Conservation (phyloP, 2,888 invertebrate genomes). For the Drosophila silvestris region DNA sequence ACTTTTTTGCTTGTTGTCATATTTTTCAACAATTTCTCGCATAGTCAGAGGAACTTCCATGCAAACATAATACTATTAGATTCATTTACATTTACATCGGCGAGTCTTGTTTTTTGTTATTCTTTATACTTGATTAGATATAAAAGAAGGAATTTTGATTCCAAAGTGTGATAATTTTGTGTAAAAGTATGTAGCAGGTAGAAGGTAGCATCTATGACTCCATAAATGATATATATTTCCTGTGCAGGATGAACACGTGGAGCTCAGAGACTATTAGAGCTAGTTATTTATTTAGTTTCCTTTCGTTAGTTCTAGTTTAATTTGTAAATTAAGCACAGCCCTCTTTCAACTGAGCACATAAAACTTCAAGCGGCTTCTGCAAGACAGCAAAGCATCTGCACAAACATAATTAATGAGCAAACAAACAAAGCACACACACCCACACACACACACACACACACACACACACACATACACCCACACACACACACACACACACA, state of each 20-base stretch:
- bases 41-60: neutral
- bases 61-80: neutral
- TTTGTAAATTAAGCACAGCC: constrained; percentile 3
- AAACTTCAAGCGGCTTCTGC: constrained; percentile 29
- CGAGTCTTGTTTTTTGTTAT: too few relatives aligned
- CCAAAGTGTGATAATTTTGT: neutral
- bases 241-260: neutral
- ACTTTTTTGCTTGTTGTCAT: neutral
- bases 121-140: neutral
- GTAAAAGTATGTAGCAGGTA: neutral
- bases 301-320: neutral
- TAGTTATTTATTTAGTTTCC: neutral
- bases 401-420: constrained; percentile 74
- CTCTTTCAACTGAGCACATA: constrained; percentile 4
- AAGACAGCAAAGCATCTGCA: constrained; percentile 46
- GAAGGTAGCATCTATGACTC: neutral
- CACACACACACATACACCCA: neutral
- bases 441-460: constrained; percentile 8
- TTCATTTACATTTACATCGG: neutral
- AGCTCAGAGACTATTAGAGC: neutral
- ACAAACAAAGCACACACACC: constrained; percentile 36
- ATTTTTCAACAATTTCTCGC: neutral
- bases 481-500: neutral
- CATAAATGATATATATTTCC: neutral
- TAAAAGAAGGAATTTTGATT: neutral